A percentile compares a stretch with the other conserved stretches of the same genome.
Conservation (phyloP, 2,113 vertebrate genomes). For the Zingel zingel region DNA sequence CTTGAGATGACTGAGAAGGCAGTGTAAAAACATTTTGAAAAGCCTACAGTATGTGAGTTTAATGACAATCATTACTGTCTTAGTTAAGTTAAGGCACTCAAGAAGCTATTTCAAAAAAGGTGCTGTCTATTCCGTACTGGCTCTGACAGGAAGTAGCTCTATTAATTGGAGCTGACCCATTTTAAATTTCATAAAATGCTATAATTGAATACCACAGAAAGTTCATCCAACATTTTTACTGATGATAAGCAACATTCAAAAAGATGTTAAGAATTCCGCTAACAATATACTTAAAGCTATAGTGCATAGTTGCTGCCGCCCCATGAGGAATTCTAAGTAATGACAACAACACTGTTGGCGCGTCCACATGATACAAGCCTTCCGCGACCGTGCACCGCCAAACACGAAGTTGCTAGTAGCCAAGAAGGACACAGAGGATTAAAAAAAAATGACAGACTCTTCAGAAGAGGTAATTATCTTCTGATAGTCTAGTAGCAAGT, state of each 20-base stretch:
- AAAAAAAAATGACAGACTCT: too few relatives aligned
- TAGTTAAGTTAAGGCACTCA: conserved; percentile 20
- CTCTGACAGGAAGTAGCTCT: not conserved
- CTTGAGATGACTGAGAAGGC: conserved; percentile 87
- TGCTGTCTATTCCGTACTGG: not conserved
- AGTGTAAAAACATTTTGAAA: conserved; percentile 86
- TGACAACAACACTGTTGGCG: too few relatives aligned
- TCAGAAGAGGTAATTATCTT: too few relatives aligned
- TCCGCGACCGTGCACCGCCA: too few relatives aligned
- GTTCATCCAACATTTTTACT: not conserved
- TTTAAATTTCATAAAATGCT: not conserved
- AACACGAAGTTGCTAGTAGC: too few relatives aligned
- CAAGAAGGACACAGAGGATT: too few relatives aligned
- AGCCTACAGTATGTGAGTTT: conserved; percentile 84
- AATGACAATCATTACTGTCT: conserved; percentile 28
- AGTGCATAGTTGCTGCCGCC: too few relatives aligned
- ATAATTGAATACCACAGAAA: not conserved
- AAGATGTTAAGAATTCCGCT: not conserved
- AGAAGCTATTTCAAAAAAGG: not conserved
- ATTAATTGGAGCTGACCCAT: not conserved
- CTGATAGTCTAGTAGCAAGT: too few relatives aligned
- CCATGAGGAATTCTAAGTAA: too few relatives aligned
- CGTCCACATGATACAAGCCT: too few relatives aligned
- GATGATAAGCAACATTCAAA: not conserved
- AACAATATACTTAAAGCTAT: not conserved